These are phyloP conservation scores for Meandrina meandrites DNA, from an alignment of 92 coral and sea anemone genomes.

Conservation along the genomic window DNA sequence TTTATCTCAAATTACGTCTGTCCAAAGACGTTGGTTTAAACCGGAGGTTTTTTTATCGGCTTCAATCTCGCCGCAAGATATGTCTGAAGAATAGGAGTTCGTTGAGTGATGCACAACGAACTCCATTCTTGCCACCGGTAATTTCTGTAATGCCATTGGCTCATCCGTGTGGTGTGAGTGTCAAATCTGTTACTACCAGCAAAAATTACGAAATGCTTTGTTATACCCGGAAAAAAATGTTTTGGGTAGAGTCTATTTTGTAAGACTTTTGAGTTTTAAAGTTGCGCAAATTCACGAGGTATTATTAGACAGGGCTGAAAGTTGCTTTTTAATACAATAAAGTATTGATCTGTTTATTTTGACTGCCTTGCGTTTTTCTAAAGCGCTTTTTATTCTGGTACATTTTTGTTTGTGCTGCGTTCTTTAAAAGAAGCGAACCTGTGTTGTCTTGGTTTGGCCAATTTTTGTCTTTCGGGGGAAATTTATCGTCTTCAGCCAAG, in stretches of 20 bases:
- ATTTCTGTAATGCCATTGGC: constrained; percentile 30
- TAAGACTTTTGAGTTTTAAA: background rate
- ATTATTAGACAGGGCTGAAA: too few species aligned
- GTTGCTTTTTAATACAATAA: too few species aligned
- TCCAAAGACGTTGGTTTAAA: background rate
- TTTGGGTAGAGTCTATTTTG: background rate
- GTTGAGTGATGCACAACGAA: background rate
- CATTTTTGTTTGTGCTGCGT: background rate
- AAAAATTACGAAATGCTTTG: background rate
- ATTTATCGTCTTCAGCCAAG: background rate
- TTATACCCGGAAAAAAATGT: background rate
- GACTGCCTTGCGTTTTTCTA: background rate
- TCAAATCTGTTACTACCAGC: constrained; percentile 23
- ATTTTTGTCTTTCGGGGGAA: background rate
- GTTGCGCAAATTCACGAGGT: background rate
- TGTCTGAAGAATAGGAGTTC: background rate
- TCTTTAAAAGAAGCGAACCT: background rate
- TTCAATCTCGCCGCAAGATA: background rate
- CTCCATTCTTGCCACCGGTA: constrained; percentile 24
- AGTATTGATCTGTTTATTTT: too few species aligned
- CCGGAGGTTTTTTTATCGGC: background rate
- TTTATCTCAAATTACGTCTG: background rate
- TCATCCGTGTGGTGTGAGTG: background rate
- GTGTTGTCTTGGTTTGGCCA: background rate
- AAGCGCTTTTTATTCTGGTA: background rate